Conservation (phyloP, 2,797 vertebrate species). For the Coracias cyanogaster region DNA sequence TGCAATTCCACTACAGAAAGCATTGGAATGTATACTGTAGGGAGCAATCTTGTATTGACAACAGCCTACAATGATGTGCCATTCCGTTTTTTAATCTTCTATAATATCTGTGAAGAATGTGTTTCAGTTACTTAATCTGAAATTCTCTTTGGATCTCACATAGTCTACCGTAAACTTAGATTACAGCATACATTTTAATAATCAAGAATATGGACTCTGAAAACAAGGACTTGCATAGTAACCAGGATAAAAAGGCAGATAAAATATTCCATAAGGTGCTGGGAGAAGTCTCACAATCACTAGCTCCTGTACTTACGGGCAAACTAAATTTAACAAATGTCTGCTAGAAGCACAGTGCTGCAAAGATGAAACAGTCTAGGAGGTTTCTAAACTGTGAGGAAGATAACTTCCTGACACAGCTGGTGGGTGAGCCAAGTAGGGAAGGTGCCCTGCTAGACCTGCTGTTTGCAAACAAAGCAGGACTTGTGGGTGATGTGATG, state of each 20-base stretch:
- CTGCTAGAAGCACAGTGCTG: background rate
- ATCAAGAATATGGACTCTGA: background rate
- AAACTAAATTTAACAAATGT: background rate
- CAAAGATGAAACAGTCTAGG: background rate
- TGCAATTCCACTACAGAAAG: background rate
- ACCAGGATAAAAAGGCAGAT: background rate
- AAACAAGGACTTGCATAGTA: background rate
- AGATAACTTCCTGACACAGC: background rate
- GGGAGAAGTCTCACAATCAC: background rate
- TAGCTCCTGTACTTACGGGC: background rate
- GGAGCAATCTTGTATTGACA: background rate
- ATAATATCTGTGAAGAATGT: background rate
- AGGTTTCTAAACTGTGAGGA: background rate
- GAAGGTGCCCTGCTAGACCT: background rate
- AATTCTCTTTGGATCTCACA: background rate
- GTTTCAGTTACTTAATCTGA: background rate
- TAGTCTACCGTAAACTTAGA: background rate
- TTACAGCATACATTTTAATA: background rate
- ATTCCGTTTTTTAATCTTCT: background rate
- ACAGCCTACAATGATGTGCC: background rate
- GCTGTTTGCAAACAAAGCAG: background rate
- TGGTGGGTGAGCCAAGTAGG: background rate
- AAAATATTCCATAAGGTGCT: background rate
- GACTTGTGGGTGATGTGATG: background rate
- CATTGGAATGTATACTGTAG: background rate